A percentile compares a stretch with the other conserved stretches of the same genome.
Conservation (phyloP, 2,888 invertebrate genomes). For the Allacma fusca region DNA sequence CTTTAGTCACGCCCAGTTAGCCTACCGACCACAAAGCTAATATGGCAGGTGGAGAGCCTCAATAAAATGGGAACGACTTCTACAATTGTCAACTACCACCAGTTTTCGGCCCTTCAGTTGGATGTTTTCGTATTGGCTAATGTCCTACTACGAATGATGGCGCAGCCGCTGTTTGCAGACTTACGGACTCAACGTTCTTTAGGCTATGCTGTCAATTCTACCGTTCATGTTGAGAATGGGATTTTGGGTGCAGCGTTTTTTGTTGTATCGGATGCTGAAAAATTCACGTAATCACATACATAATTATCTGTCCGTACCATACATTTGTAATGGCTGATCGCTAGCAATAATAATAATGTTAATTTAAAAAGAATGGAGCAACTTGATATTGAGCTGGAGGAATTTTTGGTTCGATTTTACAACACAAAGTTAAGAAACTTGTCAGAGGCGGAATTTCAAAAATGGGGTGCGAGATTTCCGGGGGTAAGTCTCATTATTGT, state of each 20-base stretch:
- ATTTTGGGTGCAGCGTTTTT: slow-evolving; percentile 27
- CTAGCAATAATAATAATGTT: not conserved
- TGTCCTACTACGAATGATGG: slow-evolving; percentile 33
- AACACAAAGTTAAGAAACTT: not conserved
- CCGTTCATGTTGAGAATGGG: slow-evolving; percentile 13
- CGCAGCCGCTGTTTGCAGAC: slow-evolving; percentile 34
- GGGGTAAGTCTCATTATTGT: too few relatives aligned
- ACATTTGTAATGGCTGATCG: not conserved
- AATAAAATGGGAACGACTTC: slow-evolving; percentile 27
- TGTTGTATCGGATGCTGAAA: slow-evolving; percentile 33
- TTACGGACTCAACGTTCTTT: slow-evolving; percentile 29
- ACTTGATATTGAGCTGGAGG: slow-evolving; percentile 26
- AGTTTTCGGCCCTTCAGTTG: slow-evolving; percentile 5
- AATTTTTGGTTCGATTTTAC: slow-evolving; percentile 32
- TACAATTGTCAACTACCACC: slow-evolving; percentile 28
- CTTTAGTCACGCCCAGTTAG: slow-evolving; percentile 9
- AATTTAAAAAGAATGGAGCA: slow-evolving; percentile 31
- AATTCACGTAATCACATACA: slow-evolving; percentile 23
- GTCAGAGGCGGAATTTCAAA: slow-evolving; percentile 27
- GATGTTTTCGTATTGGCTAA: slow-evolving; percentile 11
- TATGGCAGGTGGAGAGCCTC: slow-evolving; percentile 26
- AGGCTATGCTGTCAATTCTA: slow-evolving; percentile 36
- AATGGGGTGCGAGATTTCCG: slow-evolving; percentile 7
- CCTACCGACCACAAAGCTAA: slow-evolving; percentile 4
- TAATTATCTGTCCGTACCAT: not conserved